Base-by-base conservation (phyloP, 2,113 vertebrate genomes). In the Daphoenositta chrysoptera region DNA sequence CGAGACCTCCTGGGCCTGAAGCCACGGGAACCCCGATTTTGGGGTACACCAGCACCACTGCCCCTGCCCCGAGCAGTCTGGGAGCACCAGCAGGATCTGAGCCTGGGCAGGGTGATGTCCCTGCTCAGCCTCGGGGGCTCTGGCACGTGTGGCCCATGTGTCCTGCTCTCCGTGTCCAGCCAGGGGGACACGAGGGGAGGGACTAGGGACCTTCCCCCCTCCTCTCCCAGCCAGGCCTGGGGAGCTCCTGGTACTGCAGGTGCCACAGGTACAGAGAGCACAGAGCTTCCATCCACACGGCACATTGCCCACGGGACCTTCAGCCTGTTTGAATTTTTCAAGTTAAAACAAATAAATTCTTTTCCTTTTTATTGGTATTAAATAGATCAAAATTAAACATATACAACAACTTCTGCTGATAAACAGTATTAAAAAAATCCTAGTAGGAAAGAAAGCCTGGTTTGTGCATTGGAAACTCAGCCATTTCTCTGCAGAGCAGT, bases 341-440 rank as follows among this genome's bases (percentile, higher is more conserved):
- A 95, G 89, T 87, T 88, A 88, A 73, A 90, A 44, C 91, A 84
- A 89, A 84, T 58, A 82, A 85, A 87, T 84, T 69, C 0, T 93
- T 92, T 89, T 82, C 72, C 5, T 93, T 94, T 94, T 89, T 88
- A 94, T 71, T 72, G 57, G 31, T 94, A 83, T 93, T 92, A 92
- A 96, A 87, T 60, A 89, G 50, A 71, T 50, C 23, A 84, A 73
- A 40, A 79, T 86, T 60, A 83, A 82, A 94, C 22, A 50, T 14
- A 19, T 37, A 76, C 35, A 90, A 70, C 42, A 83, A 61, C 28
- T 58, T 70, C 66, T 54, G 40, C 6, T 37, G 63, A 90, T 40
- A n/a, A 83, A 84, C 27, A 65, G 33, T 13, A 69, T 47, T 23
- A 6, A 83, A 63, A 57, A 50, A 80, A 16, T 6, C 30, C 80